Evolutionary conservation across 2,888 invertebrate genomes (phyloP).

Genomic region (Melolontha melolontha): DNA sequence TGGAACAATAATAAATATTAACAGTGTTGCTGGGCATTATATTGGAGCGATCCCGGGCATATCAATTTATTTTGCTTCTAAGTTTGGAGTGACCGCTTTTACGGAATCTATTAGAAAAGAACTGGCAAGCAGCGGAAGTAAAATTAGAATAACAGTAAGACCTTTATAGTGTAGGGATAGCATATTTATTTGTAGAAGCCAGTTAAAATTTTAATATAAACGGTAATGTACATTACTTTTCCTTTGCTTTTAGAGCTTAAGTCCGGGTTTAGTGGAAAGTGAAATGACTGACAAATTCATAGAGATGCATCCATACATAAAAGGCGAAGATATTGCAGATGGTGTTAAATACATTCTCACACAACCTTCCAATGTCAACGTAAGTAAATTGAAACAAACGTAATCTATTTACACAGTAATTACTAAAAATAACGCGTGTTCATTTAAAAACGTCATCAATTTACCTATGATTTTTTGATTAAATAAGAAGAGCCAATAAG

Average conservation of each 20-base stretch:
- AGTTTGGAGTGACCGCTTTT: conserved; percentile 31
- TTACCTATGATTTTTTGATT: too few species aligned
- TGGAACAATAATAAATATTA: conserved; percentile 35
- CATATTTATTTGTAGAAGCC: background rate
- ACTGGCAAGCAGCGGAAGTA: conserved; percentile 15
- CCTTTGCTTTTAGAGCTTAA: too few species aligned
- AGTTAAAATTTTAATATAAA: background rate
- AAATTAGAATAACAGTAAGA: conserved; percentile 37
- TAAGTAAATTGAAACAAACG: conserved; percentile 50
- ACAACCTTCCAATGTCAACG: conserved; percentile 72
- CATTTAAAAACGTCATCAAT: too few species aligned
- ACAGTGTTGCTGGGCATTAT: conserved; percentile 28
- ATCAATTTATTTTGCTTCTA: conserved; percentile 33
- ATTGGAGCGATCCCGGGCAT: background rate
- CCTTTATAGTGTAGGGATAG: background rate
- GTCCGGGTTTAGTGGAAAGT: too few species aligned
- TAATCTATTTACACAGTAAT: too few species aligned
- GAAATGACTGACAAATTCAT: too few species aligned
- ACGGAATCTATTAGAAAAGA: conserved; percentile 26
- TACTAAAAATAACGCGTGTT: too few species aligned
- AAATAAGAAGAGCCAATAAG: too few species aligned
- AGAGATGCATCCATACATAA: too few species aligned
- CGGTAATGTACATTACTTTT: background rate
- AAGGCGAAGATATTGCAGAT: too few species aligned
- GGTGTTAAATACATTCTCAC: conserved; percentile 70